Base-by-base conservation (phyloP, 2,888 invertebrate genomes). In the Caenorhabditis drosophilae region DNA sequence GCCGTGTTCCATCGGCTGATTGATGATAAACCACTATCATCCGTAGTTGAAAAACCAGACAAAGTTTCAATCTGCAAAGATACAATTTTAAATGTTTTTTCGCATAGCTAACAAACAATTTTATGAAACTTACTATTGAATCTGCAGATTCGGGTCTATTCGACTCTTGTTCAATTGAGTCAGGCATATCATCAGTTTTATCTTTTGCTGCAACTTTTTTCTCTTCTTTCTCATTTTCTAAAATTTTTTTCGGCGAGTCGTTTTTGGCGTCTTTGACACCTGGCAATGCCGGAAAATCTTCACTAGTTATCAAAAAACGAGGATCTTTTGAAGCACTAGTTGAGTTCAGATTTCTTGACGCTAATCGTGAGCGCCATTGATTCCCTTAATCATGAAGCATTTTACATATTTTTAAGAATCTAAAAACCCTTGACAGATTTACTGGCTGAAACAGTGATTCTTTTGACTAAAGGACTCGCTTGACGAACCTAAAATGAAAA, bases 261-360 rank as follows among this genome's bases (percentile, higher is more conserved):
- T 61, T 4, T 35, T 41, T 11, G 55, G 55, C 7, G 51, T 42
- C 47, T 23, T 48, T 44, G 22, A 11, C 57, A 0, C 53, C 57
- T 2, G 62, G 57, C 22, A 63, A 46, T 2, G 62, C 62, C 4
- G 62, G 62, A 27, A 63, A 63, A 22, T 63, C 62, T 35, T 63
- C 62, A 40, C 49, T 63, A 3, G 62, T 57, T 23, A 63, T 63
- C 9, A 49, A 49, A 45, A 63, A 63, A 36, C 53, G 52, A 0
- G 62, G 40, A 22, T 63, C 62, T n/a, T n/a, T n/a, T n/a, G n/a
- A n/a, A 31, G 31, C 12, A 9, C 15, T 18, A 11, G 9, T 22
- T 16, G 18, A 34, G 18, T 9, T 34, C 27, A 9, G 23, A n/a
- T 11, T 11, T 20, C 42, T 42, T 16, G 16, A 4, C 34, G 12